A percentile compares a stretch with the other conserved stretches of the same genome.
These are phyloP conservation scores for Anthopleura xanthogrammica DNA, from an alignment of 92 coral and sea anemone genomes.

Conservation along the genomic window DNA sequence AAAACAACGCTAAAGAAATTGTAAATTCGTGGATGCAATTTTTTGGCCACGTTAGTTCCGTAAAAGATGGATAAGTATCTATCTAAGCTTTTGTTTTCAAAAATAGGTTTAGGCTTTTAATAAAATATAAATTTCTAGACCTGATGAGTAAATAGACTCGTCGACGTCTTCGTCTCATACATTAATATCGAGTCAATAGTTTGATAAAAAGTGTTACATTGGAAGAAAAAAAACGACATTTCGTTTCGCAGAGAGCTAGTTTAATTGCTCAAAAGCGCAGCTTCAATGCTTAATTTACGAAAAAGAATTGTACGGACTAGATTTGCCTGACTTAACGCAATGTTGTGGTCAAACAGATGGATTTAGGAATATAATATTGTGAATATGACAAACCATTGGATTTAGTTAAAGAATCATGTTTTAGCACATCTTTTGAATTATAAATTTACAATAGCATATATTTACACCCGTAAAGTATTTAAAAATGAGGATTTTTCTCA, in stretches of 20 bases:
- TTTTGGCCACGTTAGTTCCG: constrained; percentile 34
- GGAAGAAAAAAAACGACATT: too few relatives aligned
- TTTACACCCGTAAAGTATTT: neutral
- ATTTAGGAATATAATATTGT: neutral
- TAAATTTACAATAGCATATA: neutral
- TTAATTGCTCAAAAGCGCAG: neutral
- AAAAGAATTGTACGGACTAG: neutral
- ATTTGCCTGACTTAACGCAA: neutral
- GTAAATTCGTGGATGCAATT: constrained; percentile 38
- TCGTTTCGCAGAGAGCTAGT: too few relatives aligned
- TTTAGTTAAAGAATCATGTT: neutral
- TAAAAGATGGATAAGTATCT: constrained; percentile 10
- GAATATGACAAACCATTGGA: neutral
- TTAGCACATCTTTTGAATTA: neutral
- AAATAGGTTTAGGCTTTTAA: neutral
- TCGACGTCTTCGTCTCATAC: too few relatives aligned
- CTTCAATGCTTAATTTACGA: neutral
- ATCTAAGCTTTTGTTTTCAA: neutral
- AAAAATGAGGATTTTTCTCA: neutral
- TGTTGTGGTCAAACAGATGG: neutral
- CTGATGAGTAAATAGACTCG: too few relatives aligned
- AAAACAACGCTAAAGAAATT: constrained; percentile 19
- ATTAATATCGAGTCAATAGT: neutral
- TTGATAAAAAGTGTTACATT: neutral
- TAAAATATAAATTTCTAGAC: neutral